A percentile compares a stretch with the other conserved stretches of the same genome.
Evolutionary conservation across 2,113 vertebrate species (phyloP).

Genomic region (Sebastes fasciatus): DNA sequence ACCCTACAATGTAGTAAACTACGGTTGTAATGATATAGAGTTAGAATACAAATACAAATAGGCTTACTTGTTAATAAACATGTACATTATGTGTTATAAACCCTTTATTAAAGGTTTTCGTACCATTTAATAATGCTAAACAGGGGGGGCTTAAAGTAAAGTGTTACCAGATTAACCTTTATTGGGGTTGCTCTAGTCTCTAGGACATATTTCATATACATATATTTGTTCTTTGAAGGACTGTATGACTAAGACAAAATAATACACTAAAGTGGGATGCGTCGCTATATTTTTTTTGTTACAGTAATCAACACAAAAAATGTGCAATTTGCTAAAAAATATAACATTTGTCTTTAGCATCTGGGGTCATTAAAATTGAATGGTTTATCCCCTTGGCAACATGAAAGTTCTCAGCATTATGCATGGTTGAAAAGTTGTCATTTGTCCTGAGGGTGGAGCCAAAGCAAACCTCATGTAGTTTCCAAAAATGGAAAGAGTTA

Average conservation of each 20-base stretch:
- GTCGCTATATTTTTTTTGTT: neutral
- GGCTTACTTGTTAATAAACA: neutral
- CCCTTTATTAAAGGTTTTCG: neutral
- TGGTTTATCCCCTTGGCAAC: slow-evolving; percentile 4
- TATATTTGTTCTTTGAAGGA: too few relatives aligned
- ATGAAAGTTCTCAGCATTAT: neutral
- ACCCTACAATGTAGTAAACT: too few relatives aligned
- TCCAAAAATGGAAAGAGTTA: neutral
- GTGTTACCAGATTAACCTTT: neutral
- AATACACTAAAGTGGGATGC: fast-evolving
- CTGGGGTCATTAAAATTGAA: neutral
- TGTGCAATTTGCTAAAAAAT: neutral
- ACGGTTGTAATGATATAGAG: neutral
- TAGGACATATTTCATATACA: too few relatives aligned
- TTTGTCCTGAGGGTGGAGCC: neutral
- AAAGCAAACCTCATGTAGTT: neutral
- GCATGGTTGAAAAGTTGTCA: slow-evolving; percentile 14
- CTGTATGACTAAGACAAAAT: neutral
- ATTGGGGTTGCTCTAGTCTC: neutral
- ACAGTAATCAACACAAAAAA: neutral
- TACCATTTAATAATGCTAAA: neutral
- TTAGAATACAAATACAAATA: neutral
- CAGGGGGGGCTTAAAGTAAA: neutral
- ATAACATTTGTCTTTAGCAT: neutral
- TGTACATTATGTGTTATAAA: neutral